These are phyloP conservation scores for Variabilichromis moorii DNA, from an alignment of 2,113 vertebrate species.

Conservation along the genomic window DNA sequence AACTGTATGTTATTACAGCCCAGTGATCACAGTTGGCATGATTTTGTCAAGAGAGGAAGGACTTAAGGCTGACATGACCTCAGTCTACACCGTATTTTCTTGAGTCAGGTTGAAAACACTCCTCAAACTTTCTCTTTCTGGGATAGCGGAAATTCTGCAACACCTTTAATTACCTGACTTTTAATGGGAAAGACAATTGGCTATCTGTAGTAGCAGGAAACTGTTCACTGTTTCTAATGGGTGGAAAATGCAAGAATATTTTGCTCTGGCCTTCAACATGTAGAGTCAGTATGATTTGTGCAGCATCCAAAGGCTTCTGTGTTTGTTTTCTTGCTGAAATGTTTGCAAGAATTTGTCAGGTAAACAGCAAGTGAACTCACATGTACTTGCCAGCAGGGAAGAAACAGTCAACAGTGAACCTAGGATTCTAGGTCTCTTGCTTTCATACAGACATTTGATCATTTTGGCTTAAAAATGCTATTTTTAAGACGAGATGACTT, in stretches of 20 bases:
- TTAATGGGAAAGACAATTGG: constrained; percentile 1
- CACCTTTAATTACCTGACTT: neutral
- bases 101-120: neutral
- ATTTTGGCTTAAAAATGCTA: neutral
- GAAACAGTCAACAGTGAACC: neutral
- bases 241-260: neutral
- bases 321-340: constrained; percentile 3
- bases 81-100: neutral
- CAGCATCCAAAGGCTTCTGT: neutral
- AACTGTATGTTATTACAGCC: constrained; percentile 14
- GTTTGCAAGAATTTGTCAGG: constrained; percentile 58
- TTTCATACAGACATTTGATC: neutral
- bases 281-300: neutral
- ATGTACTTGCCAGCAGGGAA: neutral
- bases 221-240: neutral
- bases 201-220: neutral
- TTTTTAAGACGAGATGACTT: neutral
- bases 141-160: neutral
- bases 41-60: neutral
- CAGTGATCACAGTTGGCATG: neutral
- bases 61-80: neutral
- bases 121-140: neutral
- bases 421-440: neutral
- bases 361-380: constrained; percentile 59
- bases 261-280: neutral